phyloP scores from a whole-genome alignment of 2,113 vertebrate species.

The Zosterops lateralis region DNA sequence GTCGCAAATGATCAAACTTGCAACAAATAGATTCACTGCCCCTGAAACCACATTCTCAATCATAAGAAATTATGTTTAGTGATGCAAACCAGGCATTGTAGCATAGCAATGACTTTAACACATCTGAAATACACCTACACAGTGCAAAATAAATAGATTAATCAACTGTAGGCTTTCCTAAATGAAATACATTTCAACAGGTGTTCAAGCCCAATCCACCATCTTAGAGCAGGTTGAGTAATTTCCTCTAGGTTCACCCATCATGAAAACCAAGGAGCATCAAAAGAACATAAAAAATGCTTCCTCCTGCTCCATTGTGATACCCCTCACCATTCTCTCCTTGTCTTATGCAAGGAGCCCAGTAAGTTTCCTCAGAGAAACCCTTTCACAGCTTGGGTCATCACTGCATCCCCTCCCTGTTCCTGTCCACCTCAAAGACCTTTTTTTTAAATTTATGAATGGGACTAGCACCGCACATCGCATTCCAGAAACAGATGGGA shows the following conservation, averaged over 20 bases:
- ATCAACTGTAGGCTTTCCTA: not conserved
- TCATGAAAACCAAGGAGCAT: not conserved
- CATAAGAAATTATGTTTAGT: not conserved
- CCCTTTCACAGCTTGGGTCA: not conserved
- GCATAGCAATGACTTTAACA: not conserved
- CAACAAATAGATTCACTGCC: not conserved
- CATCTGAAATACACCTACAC: not conserved
- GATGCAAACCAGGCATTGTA: not conserved
- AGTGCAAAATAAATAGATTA: not conserved
- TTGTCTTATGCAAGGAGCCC: not conserved
- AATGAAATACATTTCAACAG: not conserved
- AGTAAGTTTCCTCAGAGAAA: not conserved
- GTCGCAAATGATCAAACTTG: not conserved
- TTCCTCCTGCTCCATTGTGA: not conserved
- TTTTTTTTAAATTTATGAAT: not conserved
- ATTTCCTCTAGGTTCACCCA: not conserved
- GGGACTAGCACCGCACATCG: accelerated
- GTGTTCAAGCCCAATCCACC: not conserved
- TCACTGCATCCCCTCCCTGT: not conserved
- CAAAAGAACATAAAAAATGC: not conserved
- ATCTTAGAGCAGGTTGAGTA: not conserved
- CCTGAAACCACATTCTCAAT: not conserved
- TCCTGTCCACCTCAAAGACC: not conserved
- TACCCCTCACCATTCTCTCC: not conserved
- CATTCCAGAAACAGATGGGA: not conserved